Conservation (phyloP, 2,113 vertebrate genomes). For the Paradisaea rubra region DNA sequence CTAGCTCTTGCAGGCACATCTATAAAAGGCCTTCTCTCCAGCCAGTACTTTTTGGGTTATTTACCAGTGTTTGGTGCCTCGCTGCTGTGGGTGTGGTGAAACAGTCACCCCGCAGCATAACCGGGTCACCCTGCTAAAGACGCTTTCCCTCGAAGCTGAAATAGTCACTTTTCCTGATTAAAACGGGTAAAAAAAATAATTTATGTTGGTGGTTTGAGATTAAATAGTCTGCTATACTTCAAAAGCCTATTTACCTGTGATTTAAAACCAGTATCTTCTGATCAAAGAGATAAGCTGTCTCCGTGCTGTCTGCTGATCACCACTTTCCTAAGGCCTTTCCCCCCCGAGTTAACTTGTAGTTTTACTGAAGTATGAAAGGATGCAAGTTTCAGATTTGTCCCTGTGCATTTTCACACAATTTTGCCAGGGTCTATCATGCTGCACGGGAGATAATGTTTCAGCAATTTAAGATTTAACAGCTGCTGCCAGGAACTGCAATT, state of each 20-base stretch:
- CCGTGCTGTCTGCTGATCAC: slow-evolving; percentile 53
- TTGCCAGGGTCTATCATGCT: not conserved
- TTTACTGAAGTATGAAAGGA: not conserved
- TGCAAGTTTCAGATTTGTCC: not conserved
- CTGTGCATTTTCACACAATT: not conserved
- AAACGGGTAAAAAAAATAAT: not conserved
- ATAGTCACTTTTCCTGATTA: slow-evolving; percentile 7
- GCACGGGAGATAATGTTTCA: not conserved
- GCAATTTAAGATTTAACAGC: slow-evolving; percentile 40
- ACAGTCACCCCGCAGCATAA: not conserved
- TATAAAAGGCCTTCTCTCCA: not conserved
- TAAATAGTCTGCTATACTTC: slow-evolving; percentile 7
- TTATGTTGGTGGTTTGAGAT: slow-evolving; percentile 20
- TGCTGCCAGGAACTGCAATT: slow-evolving; percentile 14
- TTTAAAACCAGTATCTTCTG: slow-evolving; percentile 62
- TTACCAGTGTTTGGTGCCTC: not conserved
- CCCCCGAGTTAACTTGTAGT: not conserved
- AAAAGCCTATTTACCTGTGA: slow-evolving; percentile 62
- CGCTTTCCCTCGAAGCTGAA: not conserved
- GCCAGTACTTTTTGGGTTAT: not conserved
- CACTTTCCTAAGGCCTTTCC: not conserved
- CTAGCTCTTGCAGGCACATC: not conserved
- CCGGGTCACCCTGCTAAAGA: not conserved
- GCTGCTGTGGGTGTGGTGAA: not conserved
- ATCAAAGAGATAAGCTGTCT: slow-evolving; percentile 67